These are phyloP conservation scores for Babylonia areolata DNA, from an alignment of 1,140 invertebrate species.

Conservation along the genomic window DNA sequence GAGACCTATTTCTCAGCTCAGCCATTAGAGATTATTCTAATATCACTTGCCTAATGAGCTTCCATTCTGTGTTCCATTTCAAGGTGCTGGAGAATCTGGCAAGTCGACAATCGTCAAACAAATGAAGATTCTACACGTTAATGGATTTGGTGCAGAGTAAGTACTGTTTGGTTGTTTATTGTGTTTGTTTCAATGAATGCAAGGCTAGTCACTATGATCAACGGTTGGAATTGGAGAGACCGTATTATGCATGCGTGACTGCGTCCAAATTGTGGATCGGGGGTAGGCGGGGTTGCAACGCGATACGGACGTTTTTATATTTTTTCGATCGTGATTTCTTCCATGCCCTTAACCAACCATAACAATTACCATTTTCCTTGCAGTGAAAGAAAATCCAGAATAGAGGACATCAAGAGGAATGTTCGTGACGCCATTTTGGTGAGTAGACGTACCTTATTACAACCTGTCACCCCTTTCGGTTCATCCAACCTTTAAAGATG, in stretches of 20 bases:
- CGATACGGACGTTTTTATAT: background rate
- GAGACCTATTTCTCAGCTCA: constrained; percentile 34
- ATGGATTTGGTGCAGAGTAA: constrained; percentile 87
- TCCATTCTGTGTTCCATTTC: constrained; percentile 61
- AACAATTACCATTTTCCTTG: constrained; percentile 36
- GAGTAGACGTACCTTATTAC: constrained; percentile 77
- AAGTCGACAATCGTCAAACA: constrained; percentile 99
- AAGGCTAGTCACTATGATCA: constrained; percentile 43
- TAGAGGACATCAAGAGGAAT: constrained; percentile 99
- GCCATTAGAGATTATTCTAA: constrained; percentile 48
- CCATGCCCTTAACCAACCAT: background rate
- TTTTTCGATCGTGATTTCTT: background rate
- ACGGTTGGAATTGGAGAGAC: constrained; percentile 39
- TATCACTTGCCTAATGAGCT: constrained; percentile 53
- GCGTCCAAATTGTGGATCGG: constrained; percentile 47
- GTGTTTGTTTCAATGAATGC: constrained; percentile 28
- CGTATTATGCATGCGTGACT: constrained; percentile 61
- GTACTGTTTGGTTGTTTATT: constrained; percentile 49
- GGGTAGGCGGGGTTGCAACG: constrained; percentile 36
- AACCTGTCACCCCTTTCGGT: constrained; percentile 45
- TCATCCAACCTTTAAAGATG: constrained; percentile 60
- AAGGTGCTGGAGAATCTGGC: constrained; percentile 85
- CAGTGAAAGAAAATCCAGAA: constrained; percentile 98
- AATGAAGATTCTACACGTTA: constrained; percentile 99
- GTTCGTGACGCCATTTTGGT: constrained; percentile 99